Base-by-base conservation (phyloP, 37 sponge, comb jelly and placozoan genomes). In the Cliona cf. orientalis region DNA sequence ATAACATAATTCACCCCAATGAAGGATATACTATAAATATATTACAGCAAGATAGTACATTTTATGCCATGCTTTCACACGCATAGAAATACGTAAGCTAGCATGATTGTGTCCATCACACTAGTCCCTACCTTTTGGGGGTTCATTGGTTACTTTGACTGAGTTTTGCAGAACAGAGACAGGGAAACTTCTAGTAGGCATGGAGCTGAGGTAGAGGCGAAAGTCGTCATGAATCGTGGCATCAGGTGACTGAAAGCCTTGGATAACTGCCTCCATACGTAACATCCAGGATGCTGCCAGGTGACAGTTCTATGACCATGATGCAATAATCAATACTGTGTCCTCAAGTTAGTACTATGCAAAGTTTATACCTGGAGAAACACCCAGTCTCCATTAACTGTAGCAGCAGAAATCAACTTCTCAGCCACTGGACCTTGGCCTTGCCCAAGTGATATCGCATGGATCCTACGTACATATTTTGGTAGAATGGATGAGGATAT, bases 391-490 rank as follows among this genome's bases (percentile, higher is more conserved):
- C 99, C 99, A 66, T 74, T 86, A 12, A 66, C 71, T 22, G 72
- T 92, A 17, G 99, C 99, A 60, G 67, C 74, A 12, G 74, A 38
- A 25, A 99, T 94, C 90, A 99, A 80, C 33, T 85, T 96, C 79
- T 94, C 97, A 43, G 99, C 99, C 42, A 96, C 87, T 11, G 99
- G 99, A n/a, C 99, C 99, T 67, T 96, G 98, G 12, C 99, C 99
- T 69, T 99, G 99, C 35, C 99, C 99, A 35, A 99, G 91, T 23
- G 99, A 99, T 29, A 99, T 99, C 33, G 99, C 74, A 59, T 94
- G 93, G 73, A 99, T 83, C 44, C 86, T 92, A 59, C 9, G 33
- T 23, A 59, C 23, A 64, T 1, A 75, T 53, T 5, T 34, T 25
- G 33, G 32, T 36, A 63, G 31, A 62, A 12, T 39, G n/a, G n/a